These are phyloP conservation scores for Diadromus collaris DNA, from an alignment of 2,888 invertebrate species.

Conservation along the genomic window DNA sequence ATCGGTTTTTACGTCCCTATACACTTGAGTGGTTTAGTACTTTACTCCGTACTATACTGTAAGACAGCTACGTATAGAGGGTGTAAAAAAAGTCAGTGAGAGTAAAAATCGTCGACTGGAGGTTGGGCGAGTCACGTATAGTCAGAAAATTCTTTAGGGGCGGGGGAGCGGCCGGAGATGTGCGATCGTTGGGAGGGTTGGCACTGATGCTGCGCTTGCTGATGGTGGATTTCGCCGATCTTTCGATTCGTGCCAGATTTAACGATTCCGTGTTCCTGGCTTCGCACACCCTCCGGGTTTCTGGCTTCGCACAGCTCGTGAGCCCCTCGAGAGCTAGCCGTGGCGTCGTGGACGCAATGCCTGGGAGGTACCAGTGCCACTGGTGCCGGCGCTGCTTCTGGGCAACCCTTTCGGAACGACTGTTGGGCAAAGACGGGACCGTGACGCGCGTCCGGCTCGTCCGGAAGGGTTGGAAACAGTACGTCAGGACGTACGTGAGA, in stretches of 20 bases:
- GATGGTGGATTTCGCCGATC: constrained; percentile 64
- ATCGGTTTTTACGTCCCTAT: constrained; percentile 23
- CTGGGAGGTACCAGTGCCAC: neutral
- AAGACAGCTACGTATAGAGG: neutral
- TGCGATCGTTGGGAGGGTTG: neutral
- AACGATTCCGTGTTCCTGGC: constrained; percentile 63
- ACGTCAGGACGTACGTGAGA: constrained; percentile 63
- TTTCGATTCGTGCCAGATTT: constrained; percentile 68
- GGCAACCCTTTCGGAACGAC: constrained; percentile 61
- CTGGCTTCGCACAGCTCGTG: constrained; percentile 43
- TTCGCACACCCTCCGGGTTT: constrained; percentile 36
- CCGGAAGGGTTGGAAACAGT: constrained; percentile 57
- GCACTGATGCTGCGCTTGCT: constrained; percentile 44
- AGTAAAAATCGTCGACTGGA: constrained; percentile 10
- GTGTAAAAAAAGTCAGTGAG: constrained; percentile 21
- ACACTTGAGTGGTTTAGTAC: constrained; percentile 10
- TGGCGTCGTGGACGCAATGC: constrained; percentile 14
- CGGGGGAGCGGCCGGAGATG: neutral
- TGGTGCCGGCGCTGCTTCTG: constrained; percentile 29
- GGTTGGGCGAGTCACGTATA: constrained; percentile 7
- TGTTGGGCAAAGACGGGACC: constrained; percentile 51
- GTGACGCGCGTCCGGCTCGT: constrained; percentile 46
- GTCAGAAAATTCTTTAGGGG: constrained; percentile 11
- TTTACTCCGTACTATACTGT: neutral
- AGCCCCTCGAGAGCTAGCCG: constrained; percentile 36